phyloP scores from a whole-genome alignment of 2,797 vertebrate genomes.

The Rachycentron canadum region DNA sequence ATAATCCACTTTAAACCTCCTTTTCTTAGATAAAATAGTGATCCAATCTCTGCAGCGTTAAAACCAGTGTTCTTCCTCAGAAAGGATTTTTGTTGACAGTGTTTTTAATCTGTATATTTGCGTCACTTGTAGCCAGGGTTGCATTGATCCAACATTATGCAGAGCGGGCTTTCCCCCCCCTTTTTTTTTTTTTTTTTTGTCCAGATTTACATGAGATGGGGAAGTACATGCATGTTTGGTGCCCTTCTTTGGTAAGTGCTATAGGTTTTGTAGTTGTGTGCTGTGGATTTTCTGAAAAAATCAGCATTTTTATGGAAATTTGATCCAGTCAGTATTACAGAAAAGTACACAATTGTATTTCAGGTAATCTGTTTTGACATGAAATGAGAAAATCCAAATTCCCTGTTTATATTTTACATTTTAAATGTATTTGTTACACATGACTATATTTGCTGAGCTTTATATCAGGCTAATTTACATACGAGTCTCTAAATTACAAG shows the following conservation, averaged over 20 bases:
- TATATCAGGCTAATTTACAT: too few species aligned
- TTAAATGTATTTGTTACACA: too few species aligned
- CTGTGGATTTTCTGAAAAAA: too few species aligned
- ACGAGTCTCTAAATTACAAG: too few species aligned
- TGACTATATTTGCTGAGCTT: too few species aligned
- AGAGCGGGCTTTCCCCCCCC: slow-evolving; percentile 34
- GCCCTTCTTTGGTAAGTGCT: not conserved
- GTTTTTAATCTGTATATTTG: slow-evolving; percentile 56
- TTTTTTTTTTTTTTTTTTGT: slow-evolving; percentile 23
- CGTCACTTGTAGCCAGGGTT: slow-evolving; percentile 5
- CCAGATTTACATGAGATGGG: slow-evolving; percentile 64
- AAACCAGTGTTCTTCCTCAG: not conserved
- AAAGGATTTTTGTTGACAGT: not conserved
- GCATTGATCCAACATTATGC: slow-evolving; percentile 37
- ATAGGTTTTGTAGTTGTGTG: slow-evolving; percentile 1
- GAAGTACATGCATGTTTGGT: slow-evolving; percentile 36
- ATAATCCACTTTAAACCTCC: not conserved
- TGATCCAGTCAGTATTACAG: too few species aligned
- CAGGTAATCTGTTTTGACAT: too few species aligned
- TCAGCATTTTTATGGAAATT: too few species aligned
- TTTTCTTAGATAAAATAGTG: too few species aligned
- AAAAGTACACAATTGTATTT: too few species aligned
- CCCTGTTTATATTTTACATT: too few species aligned
- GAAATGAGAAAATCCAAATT: too few species aligned
- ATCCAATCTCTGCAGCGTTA: not conserved